Conservation (phyloP, 37 sponge, comb jelly and placozoan genomes). For the Oscarella lobularis region DNA sequence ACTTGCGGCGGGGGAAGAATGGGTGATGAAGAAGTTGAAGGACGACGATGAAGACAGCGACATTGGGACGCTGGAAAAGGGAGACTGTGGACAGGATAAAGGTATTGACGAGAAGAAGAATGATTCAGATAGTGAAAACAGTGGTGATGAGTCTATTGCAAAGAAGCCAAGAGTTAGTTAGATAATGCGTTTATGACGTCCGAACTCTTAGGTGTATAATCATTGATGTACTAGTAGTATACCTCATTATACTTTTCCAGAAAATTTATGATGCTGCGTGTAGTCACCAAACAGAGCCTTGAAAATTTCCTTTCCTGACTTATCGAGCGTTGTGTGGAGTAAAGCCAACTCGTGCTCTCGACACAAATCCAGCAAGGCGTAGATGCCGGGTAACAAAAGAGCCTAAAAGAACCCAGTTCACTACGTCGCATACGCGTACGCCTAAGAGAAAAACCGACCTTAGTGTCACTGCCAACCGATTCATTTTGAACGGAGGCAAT, state of each 20-base stretch:
- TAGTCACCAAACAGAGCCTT: not conserved
- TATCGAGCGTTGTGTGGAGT: not conserved
- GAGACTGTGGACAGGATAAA: too few species aligned
- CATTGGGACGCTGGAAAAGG: too few species aligned
- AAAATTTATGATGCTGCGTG: not conserved
- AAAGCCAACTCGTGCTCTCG: constrained; percentile 1
- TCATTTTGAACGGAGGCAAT: too few species aligned
- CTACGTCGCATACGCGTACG: too few species aligned
- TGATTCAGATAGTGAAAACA: too few species aligned
- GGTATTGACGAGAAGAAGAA: too few species aligned
- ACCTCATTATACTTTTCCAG: too few species aligned
- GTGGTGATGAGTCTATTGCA: too few species aligned
- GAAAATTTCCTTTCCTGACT: not conserved
- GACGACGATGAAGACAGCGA: too few species aligned
- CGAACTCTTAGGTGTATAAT: constrained; percentile 17
- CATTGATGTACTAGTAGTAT: not conserved
- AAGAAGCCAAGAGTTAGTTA: constrained; percentile 17
- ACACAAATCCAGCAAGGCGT: not conserved
- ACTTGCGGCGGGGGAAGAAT: not conserved
- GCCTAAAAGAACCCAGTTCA: not conserved
- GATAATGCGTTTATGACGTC: constrained; percentile 5
- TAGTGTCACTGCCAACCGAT: too few species aligned
- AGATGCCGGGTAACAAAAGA: not conserved
- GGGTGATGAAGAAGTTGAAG: not conserved
- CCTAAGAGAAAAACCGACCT: too few species aligned